Base-by-base conservation (phyloP, 1,140 invertebrate species). In the Papilio machaon region DNA sequence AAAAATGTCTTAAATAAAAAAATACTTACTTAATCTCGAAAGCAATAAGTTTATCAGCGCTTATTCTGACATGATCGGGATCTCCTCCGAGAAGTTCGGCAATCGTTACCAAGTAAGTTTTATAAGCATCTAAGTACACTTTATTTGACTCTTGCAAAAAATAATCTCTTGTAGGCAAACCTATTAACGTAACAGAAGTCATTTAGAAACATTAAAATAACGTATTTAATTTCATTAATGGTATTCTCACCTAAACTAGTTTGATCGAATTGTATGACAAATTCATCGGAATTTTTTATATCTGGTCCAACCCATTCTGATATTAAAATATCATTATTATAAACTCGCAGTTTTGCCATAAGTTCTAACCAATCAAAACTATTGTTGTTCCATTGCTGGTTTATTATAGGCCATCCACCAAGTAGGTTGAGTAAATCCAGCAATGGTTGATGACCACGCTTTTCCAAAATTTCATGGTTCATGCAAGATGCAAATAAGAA, bases 201-300 rank as follows among this genome's bases (percentile, higher is more conserved):
- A 73, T 77, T 19, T 17, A 84, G 73, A 80, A 75, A 23, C 54
- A 4, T 35, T 78, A 77, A 15, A 67, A 47, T 46, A 67, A 64
- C 47, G 17, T 76, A 52, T 35, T 2, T 2, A 70, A 49, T 35
- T 23, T 79, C 35, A 78, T 54, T 81, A 47, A 47, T 30, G 17
- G 67, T 15, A n/a, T 80, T 30, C 10, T 85, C 91, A 95, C 94
- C 98, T 83, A 99, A 95, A n/a, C 96, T 96, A 0, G 97, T 97
- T 94, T 99, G 98, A 95, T 99, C 98, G 84, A 99, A 96, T 94
- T 98, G 98, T 84, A 98, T 97, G 2, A 98, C 96, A 91, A 98
- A 97, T 87, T 97, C 95, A 85, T 98, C 96, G 1, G 98, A 98
- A 93, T 98, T 98, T 89, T 98, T 98, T 38, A 98, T 97, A 89